These are phyloP conservation scores for Chymomyza caudatula DNA, from an alignment of 2,888 invertebrate genomes.

Conservation along the genomic window DNA sequence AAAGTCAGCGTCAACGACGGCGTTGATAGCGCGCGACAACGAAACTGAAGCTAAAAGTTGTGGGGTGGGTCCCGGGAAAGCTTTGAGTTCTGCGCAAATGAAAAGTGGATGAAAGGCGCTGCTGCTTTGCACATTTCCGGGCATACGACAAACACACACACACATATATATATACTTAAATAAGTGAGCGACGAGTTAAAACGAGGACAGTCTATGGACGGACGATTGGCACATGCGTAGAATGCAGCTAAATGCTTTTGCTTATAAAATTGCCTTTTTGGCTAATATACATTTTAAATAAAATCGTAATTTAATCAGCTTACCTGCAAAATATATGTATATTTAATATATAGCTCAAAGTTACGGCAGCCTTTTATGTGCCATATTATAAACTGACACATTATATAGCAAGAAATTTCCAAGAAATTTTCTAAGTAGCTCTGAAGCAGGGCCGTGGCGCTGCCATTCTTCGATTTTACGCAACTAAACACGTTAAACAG, in stretches of 20 bases:
- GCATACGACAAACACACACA: slow-evolving; percentile 33
- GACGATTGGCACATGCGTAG: slow-evolving; percentile 60
- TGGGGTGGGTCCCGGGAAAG: slow-evolving; percentile 21
- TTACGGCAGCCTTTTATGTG: neutral
- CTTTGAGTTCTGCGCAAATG: slow-evolving; percentile 56
- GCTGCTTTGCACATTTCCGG: slow-evolving; percentile 60
- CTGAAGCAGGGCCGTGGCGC: neutral
- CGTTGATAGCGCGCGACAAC: slow-evolving; percentile 6
- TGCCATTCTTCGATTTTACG: neutral
- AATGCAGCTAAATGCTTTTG: slow-evolving; percentile 1
- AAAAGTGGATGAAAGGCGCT: slow-evolving; percentile 72
- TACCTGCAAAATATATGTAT: too few relatives aligned
- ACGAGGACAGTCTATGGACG: slow-evolving; percentile 55
- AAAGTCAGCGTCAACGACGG: neutral
- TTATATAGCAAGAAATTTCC: neutral
- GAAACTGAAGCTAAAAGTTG: neutral
- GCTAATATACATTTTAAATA: neutral
- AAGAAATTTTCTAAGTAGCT: neutral
- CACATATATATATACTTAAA: neutral
- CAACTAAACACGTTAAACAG: neutral
- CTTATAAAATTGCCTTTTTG: neutral
- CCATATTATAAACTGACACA: too few relatives aligned
- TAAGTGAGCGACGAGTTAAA: slow-evolving; percentile 50
- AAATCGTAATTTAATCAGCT: neutral
- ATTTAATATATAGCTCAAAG: too few relatives aligned